Percentiles rank a stretch among this genome's conserved stretches.
phyloP scores from a whole-genome alignment of 2,797 vertebrate species.

The Helostoma temminkii region DNA sequence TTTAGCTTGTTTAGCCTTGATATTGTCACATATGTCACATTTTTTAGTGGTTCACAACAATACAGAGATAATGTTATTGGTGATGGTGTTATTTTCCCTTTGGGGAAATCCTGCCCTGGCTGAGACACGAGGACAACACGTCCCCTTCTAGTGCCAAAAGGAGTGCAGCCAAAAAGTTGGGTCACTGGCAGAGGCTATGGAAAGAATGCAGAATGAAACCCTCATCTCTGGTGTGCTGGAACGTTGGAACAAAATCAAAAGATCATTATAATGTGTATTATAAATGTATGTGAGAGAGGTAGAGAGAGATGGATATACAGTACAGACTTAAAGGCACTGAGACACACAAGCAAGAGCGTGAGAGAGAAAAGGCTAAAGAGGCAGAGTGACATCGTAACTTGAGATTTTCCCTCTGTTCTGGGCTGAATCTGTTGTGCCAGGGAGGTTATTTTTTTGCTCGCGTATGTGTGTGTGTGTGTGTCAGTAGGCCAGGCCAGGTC shows the following conservation, averaged over 20 bases:
- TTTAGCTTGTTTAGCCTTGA: conserved; percentile 7
- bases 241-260: conserved; percentile 54
- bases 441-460: conserved; percentile 19
- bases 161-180: conserved; percentile 57
- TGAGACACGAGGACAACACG: conserved; percentile 59
- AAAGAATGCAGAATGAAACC: conserved; percentile 67
- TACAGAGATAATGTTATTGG: conserved; percentile 21
- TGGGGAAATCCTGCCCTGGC: conserved; percentile 53
- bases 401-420: conserved; percentile 50
- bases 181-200: conserved; percentile 65
- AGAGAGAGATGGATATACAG: background rate
- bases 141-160: conserved; percentile 47
- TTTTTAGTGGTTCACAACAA: conserved; percentile 42
- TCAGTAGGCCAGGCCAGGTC: background rate
- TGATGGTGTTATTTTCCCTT: conserved; percentile 46
- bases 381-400: conserved; percentile 51
- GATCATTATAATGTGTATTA: conserved; percentile 56
- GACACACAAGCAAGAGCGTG: conserved; percentile 14
- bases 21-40: conserved; percentile 26
- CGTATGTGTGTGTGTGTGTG: conserved; percentile 21
- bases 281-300: conserved; percentile 25
- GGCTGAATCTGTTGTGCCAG: conserved; percentile 49
- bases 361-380: conserved; percentile 33
- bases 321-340: background rate
- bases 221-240: conserved; percentile 44